phyloP scores from a whole-genome alignment of 2,888 invertebrate genomes.

The Tenthredo scrophulariae region DNA sequence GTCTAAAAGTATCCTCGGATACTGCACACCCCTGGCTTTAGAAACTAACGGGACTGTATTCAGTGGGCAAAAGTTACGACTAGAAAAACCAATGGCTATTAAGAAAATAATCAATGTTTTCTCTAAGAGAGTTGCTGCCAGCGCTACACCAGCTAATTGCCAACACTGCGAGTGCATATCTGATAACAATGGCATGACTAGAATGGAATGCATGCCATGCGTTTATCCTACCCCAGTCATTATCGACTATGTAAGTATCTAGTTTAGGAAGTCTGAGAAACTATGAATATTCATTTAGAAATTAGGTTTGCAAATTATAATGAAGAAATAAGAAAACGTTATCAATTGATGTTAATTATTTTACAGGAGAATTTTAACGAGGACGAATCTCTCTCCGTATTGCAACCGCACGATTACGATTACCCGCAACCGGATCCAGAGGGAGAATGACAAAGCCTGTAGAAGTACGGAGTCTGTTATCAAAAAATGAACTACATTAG shows the following conservation, averaged over 20 bases:
- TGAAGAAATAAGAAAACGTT: too few species aligned
- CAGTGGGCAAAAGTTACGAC: conserved; percentile 81
- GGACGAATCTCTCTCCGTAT: conserved; percentile 68
- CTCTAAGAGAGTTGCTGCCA: conserved; percentile 83
- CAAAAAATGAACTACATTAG: not conserved
- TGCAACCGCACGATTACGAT: conserved; percentile 69
- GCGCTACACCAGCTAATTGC: conserved; percentile 82
- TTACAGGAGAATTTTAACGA: conserved; percentile 72
- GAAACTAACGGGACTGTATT: conserved; percentile 92
- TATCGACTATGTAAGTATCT: conserved; percentile 80
- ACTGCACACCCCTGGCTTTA: conserved; percentile 89
- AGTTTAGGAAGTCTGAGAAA: too few species aligned
- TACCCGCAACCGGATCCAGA: conserved; percentile 70
- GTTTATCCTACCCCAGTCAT: conserved; percentile 79
- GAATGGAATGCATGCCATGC: conserved; percentile 84
- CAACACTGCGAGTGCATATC: conserved; percentile 87
- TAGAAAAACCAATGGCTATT: conserved; percentile 80
- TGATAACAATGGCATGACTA: conserved; percentile 83
- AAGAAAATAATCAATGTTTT: conserved; percentile 85
- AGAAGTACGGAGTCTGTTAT: not conserved
- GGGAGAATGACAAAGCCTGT: conserved; percentile 61
- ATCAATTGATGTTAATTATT: not conserved
- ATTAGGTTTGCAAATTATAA: not conserved
- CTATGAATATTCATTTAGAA: too few species aligned
- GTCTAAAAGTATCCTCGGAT: conserved; percentile 87